Conservation (phyloP, 2,888 invertebrate genomes). For the Eupithecia subumbrata region DNA sequence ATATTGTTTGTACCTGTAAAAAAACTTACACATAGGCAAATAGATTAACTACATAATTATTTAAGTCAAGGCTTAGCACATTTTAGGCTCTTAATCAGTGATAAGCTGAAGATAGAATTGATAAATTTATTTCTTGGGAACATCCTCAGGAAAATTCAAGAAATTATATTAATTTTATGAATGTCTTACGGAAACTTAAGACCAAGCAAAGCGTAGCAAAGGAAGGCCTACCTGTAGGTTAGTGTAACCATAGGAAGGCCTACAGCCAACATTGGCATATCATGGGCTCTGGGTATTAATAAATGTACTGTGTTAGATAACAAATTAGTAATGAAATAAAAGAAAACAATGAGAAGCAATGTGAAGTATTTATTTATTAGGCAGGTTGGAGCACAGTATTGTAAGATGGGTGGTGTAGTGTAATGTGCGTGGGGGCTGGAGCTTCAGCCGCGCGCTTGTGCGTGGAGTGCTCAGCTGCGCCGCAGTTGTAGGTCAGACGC, state of each 20-base stretch:
- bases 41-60: too few relatives aligned
- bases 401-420: neutral
- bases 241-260: too few relatives aligned
- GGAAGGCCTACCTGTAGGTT: too few relatives aligned
- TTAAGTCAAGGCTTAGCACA: neutral
- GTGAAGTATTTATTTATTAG: neutral
- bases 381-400: neutral
- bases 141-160: too few relatives aligned
- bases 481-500: neutral
- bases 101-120: constrained; percentile 4
- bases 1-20: neutral
- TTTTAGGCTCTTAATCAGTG: neutral
- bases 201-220: too few relatives aligned
- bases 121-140: neutral
- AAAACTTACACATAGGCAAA: too few relatives aligned
- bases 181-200: too few relatives aligned
- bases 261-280: too few relatives aligned
- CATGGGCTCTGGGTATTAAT: too few relatives aligned
- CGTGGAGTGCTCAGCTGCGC: too few relatives aligned
- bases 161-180: too few relatives aligned
- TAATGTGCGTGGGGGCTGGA: neutral
- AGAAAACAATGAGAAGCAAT: neutral
- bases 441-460: too few relatives aligned
- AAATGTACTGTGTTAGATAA: neutral
- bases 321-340: neutral